Base-by-base conservation (phyloP, 2,797 vertebrate species). In the Tiaroga cobitis region DNA sequence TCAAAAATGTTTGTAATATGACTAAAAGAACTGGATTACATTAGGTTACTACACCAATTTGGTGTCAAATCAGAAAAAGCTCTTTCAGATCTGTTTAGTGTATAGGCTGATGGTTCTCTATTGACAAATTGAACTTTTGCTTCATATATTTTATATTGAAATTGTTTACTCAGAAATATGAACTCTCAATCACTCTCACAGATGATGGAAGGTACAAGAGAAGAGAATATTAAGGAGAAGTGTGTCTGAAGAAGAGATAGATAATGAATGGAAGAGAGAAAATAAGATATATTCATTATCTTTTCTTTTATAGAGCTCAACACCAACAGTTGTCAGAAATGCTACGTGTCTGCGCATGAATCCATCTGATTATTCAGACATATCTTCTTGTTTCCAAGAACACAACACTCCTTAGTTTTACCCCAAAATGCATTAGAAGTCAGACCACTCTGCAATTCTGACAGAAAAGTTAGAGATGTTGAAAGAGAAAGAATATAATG, bases 171-270 rank as follows among this genome's bases (percentile, higher is more conserved):
- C 87, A 81, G 82, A 85, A 91, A 90, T 80, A 85, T 85, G 89
- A 90, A 90, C 88, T 87, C 91, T 93, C 87, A 90, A 92, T 89
- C 88, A 92, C 92, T 94, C 93, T 90, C 46, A 9, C 4, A 8
- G 32, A 24, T 68, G 74, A 74, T 46, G 19, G 19, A 43, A 68
- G 61, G 8, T 15, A 24, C 65, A 59, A 16, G 61, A 69, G 18
- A 34, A 32, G 49, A 63, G 2, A 9, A 29, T 26, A 26, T 16
- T 41, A 29, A 77, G 32, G 46, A 18, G 24, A 59, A 34, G 51
- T 69, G 76, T 32, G 3, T 43, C 32, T 2, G 21, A 70, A 39
- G 43, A 54, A 59, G 15, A 39, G 21, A 29, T 19, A 39, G 72
- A 18, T 32, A 51, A 59, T 32, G 37, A 81, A 51, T 26, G 67